Conservation (phyloP, 1,140 invertebrate species). For the Bicyclus anynana region DNA sequence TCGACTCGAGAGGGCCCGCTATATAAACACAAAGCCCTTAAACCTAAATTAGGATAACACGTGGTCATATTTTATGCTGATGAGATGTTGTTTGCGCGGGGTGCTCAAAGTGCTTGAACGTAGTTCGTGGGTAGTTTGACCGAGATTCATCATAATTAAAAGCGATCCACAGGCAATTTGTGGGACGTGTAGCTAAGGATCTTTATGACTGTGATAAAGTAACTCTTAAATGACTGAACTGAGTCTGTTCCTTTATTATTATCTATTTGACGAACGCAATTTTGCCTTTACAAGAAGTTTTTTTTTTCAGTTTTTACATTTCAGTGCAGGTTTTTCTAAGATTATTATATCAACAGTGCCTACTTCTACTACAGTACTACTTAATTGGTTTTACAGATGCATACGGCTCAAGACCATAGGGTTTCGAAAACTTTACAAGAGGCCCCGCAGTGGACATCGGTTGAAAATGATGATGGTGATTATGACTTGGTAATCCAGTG, state of each 20-base stretch:
- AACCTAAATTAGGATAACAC: conserved; percentile 20
- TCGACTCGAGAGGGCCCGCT: neutral
- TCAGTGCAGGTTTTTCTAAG: no score
- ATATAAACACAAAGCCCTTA: conserved; percentile 1
- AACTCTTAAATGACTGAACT: conserved; percentile 1
- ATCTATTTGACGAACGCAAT: no score
- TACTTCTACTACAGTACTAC: no score
- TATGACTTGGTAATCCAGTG: no score
- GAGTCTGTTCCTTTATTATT: neutral
- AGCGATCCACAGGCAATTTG: neutral
- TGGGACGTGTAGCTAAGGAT: neutral
- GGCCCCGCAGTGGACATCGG: no score
- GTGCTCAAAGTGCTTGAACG: neutral
- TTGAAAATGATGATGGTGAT: no score
- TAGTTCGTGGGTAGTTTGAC: conserved; percentile 1
- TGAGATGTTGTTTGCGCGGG: neutral
- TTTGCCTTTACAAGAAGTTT: no score
- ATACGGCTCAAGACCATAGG: no score
- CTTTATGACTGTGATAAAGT: neutral
- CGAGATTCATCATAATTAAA: neutral
- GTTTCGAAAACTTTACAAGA: no score
- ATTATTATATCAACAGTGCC: no score
- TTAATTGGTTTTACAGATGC: no score
- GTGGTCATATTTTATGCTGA: conserved; percentile 7
- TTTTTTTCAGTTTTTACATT: no score